Conservation (phyloP, 1,140 invertebrate genomes). For the Drosophila willistoni region DNA sequence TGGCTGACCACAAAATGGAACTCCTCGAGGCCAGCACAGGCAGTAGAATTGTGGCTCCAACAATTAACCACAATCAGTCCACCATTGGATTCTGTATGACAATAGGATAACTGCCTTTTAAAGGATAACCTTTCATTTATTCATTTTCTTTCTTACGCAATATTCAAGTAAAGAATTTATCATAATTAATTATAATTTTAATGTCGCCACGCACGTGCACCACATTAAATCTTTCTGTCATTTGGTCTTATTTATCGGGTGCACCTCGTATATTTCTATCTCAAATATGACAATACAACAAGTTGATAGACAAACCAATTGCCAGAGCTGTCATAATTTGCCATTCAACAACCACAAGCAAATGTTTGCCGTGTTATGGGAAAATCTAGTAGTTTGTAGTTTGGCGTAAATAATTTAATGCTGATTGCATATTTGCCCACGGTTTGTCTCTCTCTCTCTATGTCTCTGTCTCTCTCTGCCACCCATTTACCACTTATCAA, state of each 20-base stretch:
- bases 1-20: slow-evolving; percentile 46
- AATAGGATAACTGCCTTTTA: too few relatives aligned
- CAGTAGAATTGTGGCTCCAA: too few relatives aligned
- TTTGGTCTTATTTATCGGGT: slow-evolving; percentile 47
- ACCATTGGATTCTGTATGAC: slow-evolving; percentile 36
- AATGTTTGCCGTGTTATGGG: slow-evolving; percentile 5
- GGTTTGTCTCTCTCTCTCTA: background rate
- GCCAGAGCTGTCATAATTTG: slow-evolving; percentile 34
- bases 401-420: slow-evolving; percentile 40
- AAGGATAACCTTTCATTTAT: too few relatives aligned
- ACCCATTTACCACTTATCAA: slow-evolving; percentile 52
- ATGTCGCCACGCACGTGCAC: too few relatives aligned
- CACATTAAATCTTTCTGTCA: too few relatives aligned
- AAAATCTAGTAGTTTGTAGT: slow-evolving; percentile 13
- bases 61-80: slow-evolving; percentile 37
- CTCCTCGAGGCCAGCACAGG: slow-evolving; percentile 31
- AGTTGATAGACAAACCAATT: slow-evolving; percentile 26
- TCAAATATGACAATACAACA: slow-evolving; percentile 28
- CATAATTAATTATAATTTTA: too few relatives aligned
- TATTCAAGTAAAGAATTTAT: too few relatives aligned
- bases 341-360: background rate
- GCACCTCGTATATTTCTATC: slow-evolving; percentile 21
- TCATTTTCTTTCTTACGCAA: too few relatives aligned
- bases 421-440: slow-evolving; percentile 40
- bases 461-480: background rate